Percentiles rank a stretch among this genome's conserved stretches.
Conservation (phyloP, 2,888 invertebrate genomes). For the Yponomeuta plumbellus region DNA sequence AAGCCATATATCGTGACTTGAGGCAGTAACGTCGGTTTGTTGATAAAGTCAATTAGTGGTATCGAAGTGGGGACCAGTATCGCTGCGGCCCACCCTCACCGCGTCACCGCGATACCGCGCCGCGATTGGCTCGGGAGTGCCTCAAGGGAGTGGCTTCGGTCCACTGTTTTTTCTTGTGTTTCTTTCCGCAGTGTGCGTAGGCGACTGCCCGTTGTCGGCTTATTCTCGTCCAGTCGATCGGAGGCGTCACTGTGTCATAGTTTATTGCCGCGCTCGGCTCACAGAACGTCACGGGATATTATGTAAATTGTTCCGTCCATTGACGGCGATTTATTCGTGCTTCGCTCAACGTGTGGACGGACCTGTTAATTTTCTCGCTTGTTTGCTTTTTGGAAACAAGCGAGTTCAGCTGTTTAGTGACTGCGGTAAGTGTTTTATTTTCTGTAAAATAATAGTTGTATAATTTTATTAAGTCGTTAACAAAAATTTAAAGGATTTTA, state of each 20-base stretch:
- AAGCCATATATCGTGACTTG: constrained; percentile 74
- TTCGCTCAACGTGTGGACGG: constrained; percentile 53
- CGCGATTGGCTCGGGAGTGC: constrained; percentile 58
- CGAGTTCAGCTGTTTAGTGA: constrained; percentile 36
- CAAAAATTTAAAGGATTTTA: too few species aligned
- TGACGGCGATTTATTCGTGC: constrained; percentile 50
- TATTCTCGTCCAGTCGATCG: constrained; percentile 72
- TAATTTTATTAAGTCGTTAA: background rate
- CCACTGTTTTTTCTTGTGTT: constrained; percentile 64
- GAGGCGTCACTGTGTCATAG: constrained; percentile 72
- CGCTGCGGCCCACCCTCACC: constrained; percentile 66
- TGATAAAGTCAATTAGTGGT: constrained; percentile 76
- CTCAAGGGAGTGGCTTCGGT: constrained; percentile 62
- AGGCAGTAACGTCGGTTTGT: constrained; percentile 75
- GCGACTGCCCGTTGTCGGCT: constrained; percentile 54
- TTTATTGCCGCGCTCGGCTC: constrained; percentile 62
- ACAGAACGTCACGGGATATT: constrained; percentile 50
- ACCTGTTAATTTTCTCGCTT: constrained; percentile 31
- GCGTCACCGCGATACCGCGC: constrained; percentile 44
- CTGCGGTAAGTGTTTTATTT: constrained; percentile 37
- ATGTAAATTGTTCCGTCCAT: constrained; percentile 63
- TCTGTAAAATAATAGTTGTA: constrained; percentile 18
- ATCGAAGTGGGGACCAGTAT: constrained; percentile 72
- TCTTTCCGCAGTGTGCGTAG: constrained; percentile 59
- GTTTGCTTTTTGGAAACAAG: constrained; percentile 37